Conservation (phyloP, 2,113 vertebrate species). For the Ardeotis arabs region DNA sequence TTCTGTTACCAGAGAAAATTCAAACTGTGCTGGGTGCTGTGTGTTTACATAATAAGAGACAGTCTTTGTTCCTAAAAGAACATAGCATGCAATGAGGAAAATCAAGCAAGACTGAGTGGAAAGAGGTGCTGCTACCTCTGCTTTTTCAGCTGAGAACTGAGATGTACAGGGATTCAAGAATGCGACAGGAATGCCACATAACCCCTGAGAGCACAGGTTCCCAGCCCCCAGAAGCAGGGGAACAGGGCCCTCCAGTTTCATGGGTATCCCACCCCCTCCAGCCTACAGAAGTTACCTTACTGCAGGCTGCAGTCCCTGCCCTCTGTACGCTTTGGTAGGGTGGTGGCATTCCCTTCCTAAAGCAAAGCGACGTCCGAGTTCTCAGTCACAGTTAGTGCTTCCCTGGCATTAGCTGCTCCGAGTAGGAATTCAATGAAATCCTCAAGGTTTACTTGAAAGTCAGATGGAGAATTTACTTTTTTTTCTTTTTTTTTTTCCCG, state of each 20-base stretch:
- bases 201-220: background rate
- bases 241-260: background rate
- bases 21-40: background rate
- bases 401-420: background rate
- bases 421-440: background rate
- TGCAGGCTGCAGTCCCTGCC: background rate
- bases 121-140: background rate
- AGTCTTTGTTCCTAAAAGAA: background rate
- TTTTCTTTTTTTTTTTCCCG: background rate
- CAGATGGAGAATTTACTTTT: background rate
- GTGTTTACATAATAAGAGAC: background rate
- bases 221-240: background rate
- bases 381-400: background rate
- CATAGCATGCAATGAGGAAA: background rate
- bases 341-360: background rate
- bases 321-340: rapidly evolving
- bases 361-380: background rate
- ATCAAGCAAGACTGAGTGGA: background rate
- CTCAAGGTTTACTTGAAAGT: background rate
- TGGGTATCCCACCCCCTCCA: background rate
- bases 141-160: background rate
- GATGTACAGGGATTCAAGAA: background rate
- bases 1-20: background rate
- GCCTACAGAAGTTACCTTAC: background rate
- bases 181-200: background rate